Conservation (phyloP, 2,888 invertebrate species). For the Oscheius onirici region DNA sequence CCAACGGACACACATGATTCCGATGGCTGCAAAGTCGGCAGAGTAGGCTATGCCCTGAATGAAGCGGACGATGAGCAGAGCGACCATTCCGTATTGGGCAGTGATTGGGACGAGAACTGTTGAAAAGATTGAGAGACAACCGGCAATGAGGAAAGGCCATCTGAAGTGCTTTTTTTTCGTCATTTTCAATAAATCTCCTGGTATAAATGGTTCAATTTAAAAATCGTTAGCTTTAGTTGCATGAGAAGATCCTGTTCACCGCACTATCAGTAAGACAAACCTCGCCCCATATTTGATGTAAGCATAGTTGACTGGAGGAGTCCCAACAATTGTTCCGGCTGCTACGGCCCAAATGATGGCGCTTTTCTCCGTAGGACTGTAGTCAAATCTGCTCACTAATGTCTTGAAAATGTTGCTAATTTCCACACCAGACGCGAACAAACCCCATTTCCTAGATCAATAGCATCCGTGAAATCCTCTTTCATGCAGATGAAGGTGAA, state of each 20-base stretch:
- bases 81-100: constrained; percentile 41
- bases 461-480: constrained; percentile 49
- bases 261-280: constrained; percentile 18
- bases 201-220: no score
- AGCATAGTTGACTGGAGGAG: constrained; percentile 60
- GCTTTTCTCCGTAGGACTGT: constrained; percentile 55
- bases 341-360: constrained; percentile 62
- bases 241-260: neutral
- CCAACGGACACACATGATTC: constrained; percentile 61
- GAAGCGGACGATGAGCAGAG: constrained; percentile 46
- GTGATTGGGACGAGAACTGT: constrained; percentile 50
- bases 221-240: no score
- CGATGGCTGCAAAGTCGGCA: constrained; percentile 56
- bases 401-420: constrained; percentile 41
- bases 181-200: no score
- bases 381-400: constrained; percentile 49
- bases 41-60: constrained; percentile 53
- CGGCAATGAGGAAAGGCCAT: constrained; percentile 56
- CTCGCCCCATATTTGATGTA: constrained; percentile 60
- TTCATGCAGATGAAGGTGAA: constrained; percentile 63
- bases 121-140: constrained; percentile 46
- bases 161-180: constrained; percentile 25
- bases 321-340: constrained; percentile 60
- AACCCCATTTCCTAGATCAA: constrained; percentile 43
- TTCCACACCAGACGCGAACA: neutral